phyloP scores from a whole-genome alignment of 2,888 invertebrate genomes.

The Papilio protenor region DNA sequence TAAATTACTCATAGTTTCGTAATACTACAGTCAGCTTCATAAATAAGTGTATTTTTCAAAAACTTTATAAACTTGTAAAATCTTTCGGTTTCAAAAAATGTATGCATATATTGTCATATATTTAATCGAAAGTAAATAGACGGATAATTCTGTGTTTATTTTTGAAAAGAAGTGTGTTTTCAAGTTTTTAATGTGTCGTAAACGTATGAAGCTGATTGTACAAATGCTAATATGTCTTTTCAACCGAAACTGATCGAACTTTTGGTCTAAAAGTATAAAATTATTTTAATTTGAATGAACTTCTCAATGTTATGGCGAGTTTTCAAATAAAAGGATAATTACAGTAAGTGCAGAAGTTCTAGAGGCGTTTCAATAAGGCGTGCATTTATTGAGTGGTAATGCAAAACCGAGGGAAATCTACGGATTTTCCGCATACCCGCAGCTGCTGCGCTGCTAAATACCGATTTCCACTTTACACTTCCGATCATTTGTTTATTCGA shows the following conservation, averaged over 20 bases:
- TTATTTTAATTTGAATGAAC: not conserved
- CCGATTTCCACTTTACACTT: constrained; percentile 27
- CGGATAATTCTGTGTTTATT: too few relatives aligned
- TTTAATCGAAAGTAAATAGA: too few relatives aligned
- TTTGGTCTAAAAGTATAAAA: too few relatives aligned
- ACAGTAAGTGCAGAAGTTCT: constrained; percentile 68
- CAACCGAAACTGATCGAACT: too few relatives aligned
- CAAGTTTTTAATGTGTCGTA: too few relatives aligned
- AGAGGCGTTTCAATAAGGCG: constrained; percentile 55
- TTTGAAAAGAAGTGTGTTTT: too few relatives aligned
- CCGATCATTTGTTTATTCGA: constrained; percentile 37
- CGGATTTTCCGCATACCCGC: constrained; percentile 45
- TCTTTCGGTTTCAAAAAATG: too few relatives aligned
- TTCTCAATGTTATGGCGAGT: not conserved
- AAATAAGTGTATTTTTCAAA: not conserved
- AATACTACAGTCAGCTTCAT: not conserved
- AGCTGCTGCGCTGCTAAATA: constrained; percentile 19
- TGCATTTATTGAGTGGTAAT: constrained; percentile 53
- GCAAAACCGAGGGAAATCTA: constrained; percentile 53
- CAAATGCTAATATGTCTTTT: too few relatives aligned
- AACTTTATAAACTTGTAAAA: too few relatives aligned
- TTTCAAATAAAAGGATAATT: constrained; percentile 57
- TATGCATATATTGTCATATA: too few relatives aligned
- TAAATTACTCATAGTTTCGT: not conserved
- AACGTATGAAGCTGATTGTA: too few relatives aligned